These are phyloP conservation scores for Ptychodera flava DNA, from an alignment of 35 echinoderm and acorn worm genomes.

Conservation along the genomic window DNA sequence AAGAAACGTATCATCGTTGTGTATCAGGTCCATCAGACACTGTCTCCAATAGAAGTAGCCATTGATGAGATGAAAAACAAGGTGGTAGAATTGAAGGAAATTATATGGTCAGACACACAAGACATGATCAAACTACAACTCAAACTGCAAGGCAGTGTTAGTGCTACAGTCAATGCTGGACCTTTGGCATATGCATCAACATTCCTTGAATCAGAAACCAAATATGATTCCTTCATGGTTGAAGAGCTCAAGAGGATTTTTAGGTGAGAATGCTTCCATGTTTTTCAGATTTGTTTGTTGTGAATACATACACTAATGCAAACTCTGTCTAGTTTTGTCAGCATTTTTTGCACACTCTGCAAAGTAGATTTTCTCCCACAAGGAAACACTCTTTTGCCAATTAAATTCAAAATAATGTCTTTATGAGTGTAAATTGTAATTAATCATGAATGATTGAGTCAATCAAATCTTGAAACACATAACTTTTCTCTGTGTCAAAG, in stretches of 20 bases:
- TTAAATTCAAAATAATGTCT: not conserved
- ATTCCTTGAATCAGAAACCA: slow-evolving; percentile 52
- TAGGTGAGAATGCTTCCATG: slow-evolving; percentile 37
- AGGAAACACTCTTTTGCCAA: not conserved
- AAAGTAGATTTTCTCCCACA: not conserved
- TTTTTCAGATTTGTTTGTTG: not conserved
- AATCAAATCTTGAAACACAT: too few relatives aligned
- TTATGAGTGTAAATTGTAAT: not conserved
- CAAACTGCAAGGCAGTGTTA: slow-evolving; percentile 89
- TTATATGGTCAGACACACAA: slow-evolving; percentile 21
- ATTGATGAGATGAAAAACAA: slow-evolving; percentile 86
- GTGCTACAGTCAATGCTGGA: slow-evolving; percentile 88
- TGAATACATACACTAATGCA: not conserved
- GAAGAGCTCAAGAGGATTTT: slow-evolving; percentile 77
- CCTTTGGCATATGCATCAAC: slow-evolving; percentile 86
- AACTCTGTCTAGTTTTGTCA: not conserved
- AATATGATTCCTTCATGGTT: slow-evolving; percentile 49
- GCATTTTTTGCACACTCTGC: not conserved
- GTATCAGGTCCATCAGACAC: slow-evolving; percentile 64
- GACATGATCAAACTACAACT: slow-evolving; percentile 93
- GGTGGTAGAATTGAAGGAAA: slow-evolving; percentile 69
- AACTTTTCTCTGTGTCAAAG: too few relatives aligned
- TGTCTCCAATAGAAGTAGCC: slow-evolving; percentile 91
- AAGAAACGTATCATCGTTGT: slow-evolving; percentile 86
- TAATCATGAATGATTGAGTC: not conserved